A percentile compares a stretch with the other conserved stretches of the same genome.
These are phyloP conservation scores for Epizoanthus ramosus DNA, from an alignment of 92 coral and sea anemone genomes.

Conservation along the genomic window DNA sequence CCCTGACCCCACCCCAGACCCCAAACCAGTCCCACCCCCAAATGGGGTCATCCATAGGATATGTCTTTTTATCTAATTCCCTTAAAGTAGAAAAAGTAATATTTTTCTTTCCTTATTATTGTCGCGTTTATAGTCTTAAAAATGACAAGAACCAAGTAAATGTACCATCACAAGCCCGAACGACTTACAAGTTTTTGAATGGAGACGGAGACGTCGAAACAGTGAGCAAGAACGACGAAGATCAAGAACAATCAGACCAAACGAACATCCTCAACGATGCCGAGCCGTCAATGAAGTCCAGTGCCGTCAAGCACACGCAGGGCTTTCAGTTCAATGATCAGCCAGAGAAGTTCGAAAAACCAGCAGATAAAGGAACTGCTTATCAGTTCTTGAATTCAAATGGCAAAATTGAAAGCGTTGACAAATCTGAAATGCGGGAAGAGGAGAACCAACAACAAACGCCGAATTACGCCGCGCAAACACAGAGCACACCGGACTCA, in stretches of 20 bases:
- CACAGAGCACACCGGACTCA: background rate
- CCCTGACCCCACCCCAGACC: no score
- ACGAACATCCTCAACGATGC: background rate
- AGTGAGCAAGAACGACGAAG: slow-evolving; percentile 1
- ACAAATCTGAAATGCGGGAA: slow-evolving; percentile 2
- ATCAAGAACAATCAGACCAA: background rate
- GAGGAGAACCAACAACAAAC: background rate
- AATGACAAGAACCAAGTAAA: background rate
- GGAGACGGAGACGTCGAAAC: slow-evolving; percentile 1
- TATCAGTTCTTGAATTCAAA: slow-evolving; percentile 32
- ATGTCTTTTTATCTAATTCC: no score
- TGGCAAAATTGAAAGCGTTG: slow-evolving; percentile 30
- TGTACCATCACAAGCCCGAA: slow-evolving; percentile 3
- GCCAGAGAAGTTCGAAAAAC: background rate
- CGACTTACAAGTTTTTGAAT: slow-evolving; percentile 1
- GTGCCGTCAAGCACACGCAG: background rate
- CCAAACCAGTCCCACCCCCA: no score
- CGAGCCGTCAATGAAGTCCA: background rate
- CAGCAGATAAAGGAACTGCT: background rate
- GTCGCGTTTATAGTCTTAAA: background rate
- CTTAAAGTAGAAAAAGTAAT: no score
- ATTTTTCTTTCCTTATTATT: background rate
- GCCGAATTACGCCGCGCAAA: background rate
- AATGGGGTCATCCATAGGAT: no score
- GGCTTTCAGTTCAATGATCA: slow-evolving; percentile 15